Evolutionary conservation across 2,113 vertebrate genomes (phyloP).

Genomic region (Pundamilia nyererei): DNA sequence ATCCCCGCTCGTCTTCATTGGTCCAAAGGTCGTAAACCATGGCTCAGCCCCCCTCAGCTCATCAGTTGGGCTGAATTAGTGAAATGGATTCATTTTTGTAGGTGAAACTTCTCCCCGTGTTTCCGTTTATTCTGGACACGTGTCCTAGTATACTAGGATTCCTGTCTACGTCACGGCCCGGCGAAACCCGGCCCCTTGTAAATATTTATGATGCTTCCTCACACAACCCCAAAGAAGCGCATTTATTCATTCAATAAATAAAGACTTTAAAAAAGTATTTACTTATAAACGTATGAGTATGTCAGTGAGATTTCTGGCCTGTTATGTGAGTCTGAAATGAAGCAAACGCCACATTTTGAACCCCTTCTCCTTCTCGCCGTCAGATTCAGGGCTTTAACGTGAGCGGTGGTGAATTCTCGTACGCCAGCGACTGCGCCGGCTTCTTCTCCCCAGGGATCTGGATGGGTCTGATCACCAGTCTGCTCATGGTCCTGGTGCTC

Average conservation of each 20-base stretch:
- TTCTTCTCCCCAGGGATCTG: constrained; percentile 86
- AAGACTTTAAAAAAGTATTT: accelerated
- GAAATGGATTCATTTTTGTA: background rate
- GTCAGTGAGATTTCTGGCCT: background rate
- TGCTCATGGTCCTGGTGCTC: constrained; percentile 86
- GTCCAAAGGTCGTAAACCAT: background rate
- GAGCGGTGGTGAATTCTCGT: constrained; percentile 76
- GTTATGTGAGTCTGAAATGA: background rate
- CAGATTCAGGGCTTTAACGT: constrained; percentile 92
- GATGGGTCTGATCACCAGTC: constrained; percentile 83
- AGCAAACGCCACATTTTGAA: background rate
- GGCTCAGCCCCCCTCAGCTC: background rate
- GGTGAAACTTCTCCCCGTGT: background rate
- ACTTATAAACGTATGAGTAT: accelerated
- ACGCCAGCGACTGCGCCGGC: constrained; percentile 82
- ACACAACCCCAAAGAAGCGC: background rate
- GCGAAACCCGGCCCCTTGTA: accelerated
- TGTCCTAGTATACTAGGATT: background rate
- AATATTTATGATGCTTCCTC: background rate
- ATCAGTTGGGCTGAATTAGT: background rate
- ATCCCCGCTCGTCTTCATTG: accelerated
- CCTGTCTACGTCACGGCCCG: background rate
- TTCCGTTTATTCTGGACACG: background rate
- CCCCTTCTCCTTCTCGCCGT: background rate
- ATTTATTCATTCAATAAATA: background rate